Evolutionary conservation across 2,888 invertebrate species (phyloP).

Genomic region (Aleiodes testaceus): DNA sequence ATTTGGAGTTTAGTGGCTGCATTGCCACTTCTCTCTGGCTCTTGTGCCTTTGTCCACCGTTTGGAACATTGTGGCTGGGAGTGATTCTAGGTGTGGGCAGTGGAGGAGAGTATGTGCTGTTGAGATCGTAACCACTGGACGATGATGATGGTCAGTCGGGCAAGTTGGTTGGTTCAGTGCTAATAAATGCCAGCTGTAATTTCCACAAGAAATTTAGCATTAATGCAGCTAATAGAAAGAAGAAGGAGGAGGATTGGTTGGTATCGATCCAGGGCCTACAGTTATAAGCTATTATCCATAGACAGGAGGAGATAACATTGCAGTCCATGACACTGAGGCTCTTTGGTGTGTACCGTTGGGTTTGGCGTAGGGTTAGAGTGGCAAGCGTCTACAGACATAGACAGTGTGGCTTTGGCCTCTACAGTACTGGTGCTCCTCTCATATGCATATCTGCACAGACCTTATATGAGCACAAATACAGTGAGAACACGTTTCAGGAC

Average conservation of each 20-base stretch:
- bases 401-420: conserved; percentile 37
- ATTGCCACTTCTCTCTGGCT: conserved; percentile 31
- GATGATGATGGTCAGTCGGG: conserved; percentile 57
- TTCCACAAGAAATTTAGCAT: background rate
- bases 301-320: conserved; percentile 64
- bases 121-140: conserved; percentile 53
- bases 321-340: conserved; percentile 67
- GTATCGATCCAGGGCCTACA: conserved; percentile 51
- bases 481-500: conserved; percentile 41
- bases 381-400: conserved; percentile 42
- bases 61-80: conserved; percentile 49
- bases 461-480: conserved; percentile 26
- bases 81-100: conserved; percentile 37
- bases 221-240: background rate
- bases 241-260: background rate
- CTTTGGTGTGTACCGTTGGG: conserved; percentile 53
- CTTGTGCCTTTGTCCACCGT: conserved; percentile 31
- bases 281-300: conserved; percentile 68
- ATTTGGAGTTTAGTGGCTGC: conserved; percentile 62
- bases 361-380: conserved; percentile 50
- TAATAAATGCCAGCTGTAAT: conserved; percentile 60
- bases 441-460: conserved; percentile 21
- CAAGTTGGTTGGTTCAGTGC: conserved; percentile 59
- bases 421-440: conserved; percentile 10
- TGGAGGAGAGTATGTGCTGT: conserved; percentile 47